phyloP scores from a whole-genome alignment of 2,888 invertebrate genomes.

The Acleris laterana region DNA sequence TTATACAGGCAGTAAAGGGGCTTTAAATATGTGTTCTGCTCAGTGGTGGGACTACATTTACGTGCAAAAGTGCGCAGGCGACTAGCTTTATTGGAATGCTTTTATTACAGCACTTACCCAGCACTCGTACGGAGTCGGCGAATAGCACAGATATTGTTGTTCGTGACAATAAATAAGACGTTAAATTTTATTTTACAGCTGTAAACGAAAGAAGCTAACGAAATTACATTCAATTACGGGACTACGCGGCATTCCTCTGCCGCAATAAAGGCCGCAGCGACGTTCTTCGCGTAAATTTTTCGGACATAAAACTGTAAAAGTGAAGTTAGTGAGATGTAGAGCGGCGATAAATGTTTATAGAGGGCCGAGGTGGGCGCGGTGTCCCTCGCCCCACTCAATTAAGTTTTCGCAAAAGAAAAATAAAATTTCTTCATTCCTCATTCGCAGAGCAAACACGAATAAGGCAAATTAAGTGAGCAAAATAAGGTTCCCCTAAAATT shows the following conservation, averaged over 20 bases:
- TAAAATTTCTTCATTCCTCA: constrained; percentile 70
- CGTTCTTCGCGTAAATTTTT: constrained; percentile 81
- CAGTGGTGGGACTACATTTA: constrained; percentile 42
- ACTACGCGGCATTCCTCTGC: constrained; percentile 69
- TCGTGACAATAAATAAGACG: constrained; percentile 79
- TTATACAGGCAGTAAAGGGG: constrained; percentile 63
- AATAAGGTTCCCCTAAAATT: constrained; percentile 75
- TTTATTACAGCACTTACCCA: constrained; percentile 53
- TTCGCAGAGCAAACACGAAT: constrained; percentile 78
- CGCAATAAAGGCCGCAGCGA: constrained; percentile 76
- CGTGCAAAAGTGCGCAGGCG: constrained; percentile 45
- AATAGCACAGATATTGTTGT: constrained; percentile 66
- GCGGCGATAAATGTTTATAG: constrained; percentile 81
- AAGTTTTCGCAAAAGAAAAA: constrained; percentile 69
- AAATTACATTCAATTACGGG: constrained; percentile 83
- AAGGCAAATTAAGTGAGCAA: constrained; percentile 80
- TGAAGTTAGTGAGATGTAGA: constrained; percentile 81
- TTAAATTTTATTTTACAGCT: constrained; percentile 83
- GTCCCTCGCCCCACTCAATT: constrained; percentile 65
- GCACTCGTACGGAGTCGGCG: constrained; percentile 49
- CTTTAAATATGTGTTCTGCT: constrained; percentile 40
- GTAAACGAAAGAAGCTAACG: constrained; percentile 80
- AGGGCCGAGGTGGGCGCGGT: constrained; percentile 44
- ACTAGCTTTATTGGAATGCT: constrained; percentile 56
- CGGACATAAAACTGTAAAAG: constrained; percentile 83